These are phyloP conservation scores for Xyliphius kryptos DNA, from an alignment of 2,113 vertebrate genomes.

Conservation along the genomic window DNA sequence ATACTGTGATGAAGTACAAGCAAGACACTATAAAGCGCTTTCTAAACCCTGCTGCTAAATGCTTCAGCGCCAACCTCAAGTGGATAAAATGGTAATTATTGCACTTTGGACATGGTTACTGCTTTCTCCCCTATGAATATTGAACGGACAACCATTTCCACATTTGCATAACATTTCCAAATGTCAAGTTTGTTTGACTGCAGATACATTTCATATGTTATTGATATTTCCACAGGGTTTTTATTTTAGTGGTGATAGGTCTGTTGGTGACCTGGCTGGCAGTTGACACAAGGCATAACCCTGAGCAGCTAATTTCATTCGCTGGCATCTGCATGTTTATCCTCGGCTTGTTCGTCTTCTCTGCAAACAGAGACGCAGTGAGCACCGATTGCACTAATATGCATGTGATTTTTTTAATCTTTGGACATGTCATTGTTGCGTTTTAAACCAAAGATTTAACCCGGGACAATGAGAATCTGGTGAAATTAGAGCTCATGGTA, in stretches of 20 bases:
- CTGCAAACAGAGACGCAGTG: constrained; percentile 75
- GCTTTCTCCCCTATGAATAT: no score
- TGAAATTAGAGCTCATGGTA: no score
- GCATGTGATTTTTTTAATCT: no score
- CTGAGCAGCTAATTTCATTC: constrained; percentile 82
- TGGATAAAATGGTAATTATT: constrained; percentile 84
- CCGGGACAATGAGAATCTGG: no score
- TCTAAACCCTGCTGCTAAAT: constrained; percentile 50
- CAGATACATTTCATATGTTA: no score
- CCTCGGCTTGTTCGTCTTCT: constrained; percentile 70
- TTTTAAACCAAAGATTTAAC: no score
- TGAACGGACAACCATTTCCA: no score
- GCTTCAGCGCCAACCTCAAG: constrained; percentile 54
- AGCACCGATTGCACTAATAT: no score
- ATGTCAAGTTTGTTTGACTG: no score
- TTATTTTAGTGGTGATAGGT: constrained; percentile 57
- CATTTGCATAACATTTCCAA: no score
- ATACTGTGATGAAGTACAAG: constrained; percentile 63
- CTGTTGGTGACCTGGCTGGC: constrained; percentile 73
- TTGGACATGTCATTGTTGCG: no score
- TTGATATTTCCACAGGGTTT: constrained; percentile 62
- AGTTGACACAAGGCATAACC: constrained; percentile 72
- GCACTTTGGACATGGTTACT: not conserved
- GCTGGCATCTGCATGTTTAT: constrained; percentile 76
- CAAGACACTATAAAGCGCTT: constrained; percentile 60